A percentile compares a stretch with the other conserved stretches of the same genome.
Evolutionary conservation across 2,113 vertebrate genomes (phyloP).

Genomic region (Otocyon megalotis): DNA sequence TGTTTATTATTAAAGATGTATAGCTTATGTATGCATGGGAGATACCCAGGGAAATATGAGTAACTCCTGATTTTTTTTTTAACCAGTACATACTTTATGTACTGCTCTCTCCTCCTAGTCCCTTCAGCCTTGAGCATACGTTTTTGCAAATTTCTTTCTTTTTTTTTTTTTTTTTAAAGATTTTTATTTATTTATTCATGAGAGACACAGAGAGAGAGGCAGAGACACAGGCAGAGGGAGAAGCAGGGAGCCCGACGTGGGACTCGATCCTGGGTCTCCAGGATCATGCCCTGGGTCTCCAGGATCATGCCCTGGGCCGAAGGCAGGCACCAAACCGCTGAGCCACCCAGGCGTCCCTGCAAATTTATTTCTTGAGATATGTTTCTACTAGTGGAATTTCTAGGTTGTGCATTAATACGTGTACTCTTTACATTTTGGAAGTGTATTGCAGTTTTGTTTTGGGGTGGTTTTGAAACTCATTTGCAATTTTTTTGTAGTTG

Average conservation of each 20-base stretch:
- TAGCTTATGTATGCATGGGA: background rate
- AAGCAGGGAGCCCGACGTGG: too few relatives aligned
- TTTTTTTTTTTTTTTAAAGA: too few relatives aligned
- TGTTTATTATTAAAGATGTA: background rate
- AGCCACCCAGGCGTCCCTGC: too few relatives aligned
- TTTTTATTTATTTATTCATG: too few relatives aligned
- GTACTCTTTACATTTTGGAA: slow-evolving; percentile 7
- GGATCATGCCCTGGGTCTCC: too few relatives aligned
- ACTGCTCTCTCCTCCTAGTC: background rate
- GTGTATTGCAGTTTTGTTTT: background rate
- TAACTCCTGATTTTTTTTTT: background rate
- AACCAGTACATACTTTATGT: background rate
- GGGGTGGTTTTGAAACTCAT: background rate
- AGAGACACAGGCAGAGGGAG: too few relatives aligned
- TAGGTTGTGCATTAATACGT: background rate
- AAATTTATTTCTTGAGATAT: slow-evolving; percentile 42
- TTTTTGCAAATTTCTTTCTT: slow-evolving; percentile 48
- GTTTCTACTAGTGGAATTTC: slow-evolving; percentile 10
- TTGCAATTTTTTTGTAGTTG: slow-evolving; percentile 16
- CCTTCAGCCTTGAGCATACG: background rate
- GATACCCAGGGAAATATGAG: background rate
- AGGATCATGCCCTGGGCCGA: too few relatives aligned
- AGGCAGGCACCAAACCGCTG: too few relatives aligned
- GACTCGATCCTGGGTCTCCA: too few relatives aligned
- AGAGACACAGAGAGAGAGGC: too few relatives aligned